Base-by-base conservation (phyloP, 2,113 vertebrate genomes). In the Jacana jacana region DNA sequence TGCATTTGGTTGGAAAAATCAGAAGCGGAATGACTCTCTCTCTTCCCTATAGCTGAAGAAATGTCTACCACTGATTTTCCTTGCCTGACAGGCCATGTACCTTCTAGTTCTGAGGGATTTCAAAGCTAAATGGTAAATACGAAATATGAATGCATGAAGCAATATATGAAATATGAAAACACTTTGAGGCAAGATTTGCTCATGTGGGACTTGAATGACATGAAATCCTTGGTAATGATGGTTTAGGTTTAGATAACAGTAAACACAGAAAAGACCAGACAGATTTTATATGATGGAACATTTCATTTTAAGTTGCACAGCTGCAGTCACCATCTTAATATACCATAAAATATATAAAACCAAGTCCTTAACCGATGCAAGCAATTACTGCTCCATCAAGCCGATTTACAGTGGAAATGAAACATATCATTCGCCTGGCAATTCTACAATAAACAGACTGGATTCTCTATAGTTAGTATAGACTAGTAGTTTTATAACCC, bases 301-400 rank as follows among this genome's bases (percentile, higher is more conserved):
- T 48, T 51, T 78, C 30, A 68, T 57, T 64, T 81, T 54, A 85
- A 89, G 28, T 37, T 84, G 42, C 30, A 35, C 78, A 88, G 78
- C 39, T 61, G 48, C 52, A 90, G 61, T 70, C 72, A 73, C 46
- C 25, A 39, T 75, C 71, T 86, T 86, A 94, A 78, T 86, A 88
- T 17, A 39, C 39, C n/a, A 69, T 78, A 86, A 96, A 90, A 84
- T 52, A 93, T 18, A 93, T 55, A 94, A 90, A 90, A 61, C 35
- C 52, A 81, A 55, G 52, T 88, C 86, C 72, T 42, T 68, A 81
- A 78, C 48, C 91, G 69, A 75, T 95, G 80, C 61, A 61, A 90
- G 52, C 30, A 93, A 94, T 96, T 95, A 90, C 72, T 79, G 31
- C 55, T 95, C 65, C 86, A 94, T 93, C 90, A 91, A 86, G 69